Conservation (phyloP, 37 sponge, comb jelly and placozoan genomes). For the Beroe ovata region DNA sequence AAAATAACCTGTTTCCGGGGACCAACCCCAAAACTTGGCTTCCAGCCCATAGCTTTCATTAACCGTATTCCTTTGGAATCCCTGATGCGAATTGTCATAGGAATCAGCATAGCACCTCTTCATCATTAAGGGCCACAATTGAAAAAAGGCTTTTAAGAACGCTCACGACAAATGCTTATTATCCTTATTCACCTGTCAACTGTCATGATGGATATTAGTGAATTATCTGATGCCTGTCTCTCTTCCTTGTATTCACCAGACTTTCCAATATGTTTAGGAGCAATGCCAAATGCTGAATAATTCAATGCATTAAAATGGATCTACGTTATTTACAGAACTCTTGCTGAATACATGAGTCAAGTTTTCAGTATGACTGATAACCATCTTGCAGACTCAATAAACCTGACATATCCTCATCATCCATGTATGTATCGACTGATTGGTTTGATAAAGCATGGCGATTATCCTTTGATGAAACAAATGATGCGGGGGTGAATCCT, state of each 20-base stretch:
- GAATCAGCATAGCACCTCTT: no score
- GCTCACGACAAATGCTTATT: no score
- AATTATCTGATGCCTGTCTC: not conserved
- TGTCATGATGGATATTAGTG: not conserved
- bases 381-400: no score
- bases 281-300: slow-evolving; percentile 80
- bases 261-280: slow-evolving; percentile 76
- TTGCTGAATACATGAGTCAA: no score
- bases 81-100: no score
- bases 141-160: no score
- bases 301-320: no score
- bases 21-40: slow-evolving; percentile 87
- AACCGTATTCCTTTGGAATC: slow-evolving; percentile 76
- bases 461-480: slow-evolving; percentile 76
- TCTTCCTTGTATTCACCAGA: slow-evolving; percentile 71
- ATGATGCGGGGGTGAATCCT: slow-evolving; percentile 89
- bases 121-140: no score
- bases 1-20: slow-evolving; percentile 65
- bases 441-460: slow-evolving; percentile 64
- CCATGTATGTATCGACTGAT: slow-evolving; percentile 94
- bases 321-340: no score
- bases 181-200: slow-evolving; percentile 22
- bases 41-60: slow-evolving; percentile 93
- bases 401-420: slow-evolving; percentile 78
- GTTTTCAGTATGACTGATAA: no score